These are phyloP conservation scores for Orcinus orca DNA, from an alignment of 2,113 vertebrate species.

Conservation along the genomic window DNA sequence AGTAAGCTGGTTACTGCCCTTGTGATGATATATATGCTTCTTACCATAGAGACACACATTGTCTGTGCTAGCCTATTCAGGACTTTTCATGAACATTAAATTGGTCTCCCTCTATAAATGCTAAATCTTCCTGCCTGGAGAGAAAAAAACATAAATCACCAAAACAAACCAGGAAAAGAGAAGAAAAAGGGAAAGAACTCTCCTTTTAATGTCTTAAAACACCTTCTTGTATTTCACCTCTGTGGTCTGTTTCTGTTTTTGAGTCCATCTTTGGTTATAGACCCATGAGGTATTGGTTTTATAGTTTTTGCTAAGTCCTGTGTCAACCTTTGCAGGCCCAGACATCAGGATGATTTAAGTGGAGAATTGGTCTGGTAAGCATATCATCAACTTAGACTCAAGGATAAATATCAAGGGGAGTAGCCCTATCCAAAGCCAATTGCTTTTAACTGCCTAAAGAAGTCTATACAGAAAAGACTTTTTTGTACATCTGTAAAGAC, in stretches of 20 bases:
- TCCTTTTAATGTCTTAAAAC: neutral
- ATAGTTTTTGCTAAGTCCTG: neutral
- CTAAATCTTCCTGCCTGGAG: neutral
- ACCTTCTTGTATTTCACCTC: conserved; percentile 44
- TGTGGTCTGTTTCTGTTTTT: conserved; percentile 38
- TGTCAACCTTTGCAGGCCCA: neutral
- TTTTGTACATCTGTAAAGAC: conserved; percentile 38
- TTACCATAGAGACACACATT: neutral
- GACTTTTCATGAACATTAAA: neutral
- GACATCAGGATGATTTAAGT: neutral
- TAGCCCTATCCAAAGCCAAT: neutral
- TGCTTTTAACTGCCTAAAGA: neutral
- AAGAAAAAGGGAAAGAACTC: neutral
- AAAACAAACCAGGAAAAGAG: neutral
- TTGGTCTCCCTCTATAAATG: neutral
- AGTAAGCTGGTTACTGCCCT: rapidly evolving
- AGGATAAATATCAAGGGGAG: neutral
- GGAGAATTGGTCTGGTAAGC: neutral
- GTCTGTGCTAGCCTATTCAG: neutral
- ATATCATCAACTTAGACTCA: neutral
- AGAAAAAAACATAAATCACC: neutral
- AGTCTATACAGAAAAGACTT: neutral
- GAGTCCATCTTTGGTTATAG: conserved; percentile 27
- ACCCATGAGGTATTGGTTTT: neutral
- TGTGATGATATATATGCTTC: rapidly evolving